Base-by-base conservation (phyloP, 92 coral and sea anemone genomes). In the Phenganax marumi region DNA sequence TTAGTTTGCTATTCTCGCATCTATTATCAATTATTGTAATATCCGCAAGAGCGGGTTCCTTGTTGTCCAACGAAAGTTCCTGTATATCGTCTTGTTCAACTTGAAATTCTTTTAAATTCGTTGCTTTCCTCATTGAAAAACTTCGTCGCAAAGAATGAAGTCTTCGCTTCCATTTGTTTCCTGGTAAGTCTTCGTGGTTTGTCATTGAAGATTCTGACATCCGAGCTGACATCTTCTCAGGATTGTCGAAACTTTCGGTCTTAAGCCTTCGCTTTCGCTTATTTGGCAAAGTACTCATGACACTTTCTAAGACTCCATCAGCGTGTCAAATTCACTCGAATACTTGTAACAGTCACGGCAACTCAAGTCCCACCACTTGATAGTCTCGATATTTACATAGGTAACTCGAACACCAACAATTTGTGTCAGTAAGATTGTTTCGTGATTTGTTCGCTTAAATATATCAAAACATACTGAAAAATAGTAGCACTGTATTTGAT, bases 111-210 rank as follows among this genome's bases (percentile, higher is more conserved):
- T 61, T 78, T 16, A 48, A 63, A 47, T 62, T 50, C 8, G 72
- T 46, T 10, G 61, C 47, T 62, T 66, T 43, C 63, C 46, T 78
- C 58, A 47, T 78, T 4, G 73, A 58, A 50, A 78, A 78, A 49
- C 83, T 61, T 49, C 72, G 43, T 61, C 83, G 72, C 50, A 78
- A 50, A 13, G 83, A 78, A 63, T 78, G 72, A 61, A 78, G 73
- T 19, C 83, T 65, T 25, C 73, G 70, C 68, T 78, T 78, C 83
- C 83, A 78, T 63, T 62, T 78, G 68, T 54, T 75, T 2, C 73
- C 72, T 47, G 58, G 47, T 6, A 58, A 78, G 39, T 78, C 73
- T 76, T 54, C 81, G 9, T 25, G 62, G 26, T 74, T 52, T 7
- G 19, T 56, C 25, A 53, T 61, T 26, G 83, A 60, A 25, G 73